Evolutionary conservation across 1,140 invertebrate species (phyloP).

Genomic region (Lucilia sericata): DNA sequence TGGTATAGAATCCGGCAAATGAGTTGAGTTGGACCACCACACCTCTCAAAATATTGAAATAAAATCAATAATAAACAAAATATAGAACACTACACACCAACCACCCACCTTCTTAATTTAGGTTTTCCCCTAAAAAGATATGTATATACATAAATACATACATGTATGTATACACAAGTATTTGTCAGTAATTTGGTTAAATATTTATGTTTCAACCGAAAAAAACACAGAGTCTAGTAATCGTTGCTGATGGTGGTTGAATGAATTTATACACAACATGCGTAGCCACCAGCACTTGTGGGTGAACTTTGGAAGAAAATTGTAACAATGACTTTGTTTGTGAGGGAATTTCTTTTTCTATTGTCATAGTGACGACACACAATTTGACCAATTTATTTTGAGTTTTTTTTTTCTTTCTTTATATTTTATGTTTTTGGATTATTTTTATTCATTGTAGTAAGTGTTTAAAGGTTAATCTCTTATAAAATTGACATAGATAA

Average conservation of each 20-base stretch:
- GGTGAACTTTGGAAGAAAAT: background rate
- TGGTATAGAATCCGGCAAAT: background rate
- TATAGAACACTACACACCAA: background rate
- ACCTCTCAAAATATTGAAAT: background rate
- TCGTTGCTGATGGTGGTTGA: too few relatives aligned
- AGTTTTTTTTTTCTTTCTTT: background rate
- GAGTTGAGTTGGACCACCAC: background rate
- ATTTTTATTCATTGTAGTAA: background rate
- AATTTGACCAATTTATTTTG: background rate
- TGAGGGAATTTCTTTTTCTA: constrained; percentile 9
- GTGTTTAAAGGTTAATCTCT: background rate
- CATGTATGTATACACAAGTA: too few relatives aligned
- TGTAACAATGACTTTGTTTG: background rate
- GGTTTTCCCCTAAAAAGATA: too few relatives aligned
- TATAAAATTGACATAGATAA: too few relatives aligned
- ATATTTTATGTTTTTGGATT: background rate
- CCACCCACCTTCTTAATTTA: too few relatives aligned
- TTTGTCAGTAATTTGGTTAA: too few relatives aligned
- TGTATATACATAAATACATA: too few relatives aligned
- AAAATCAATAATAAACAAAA: constrained; percentile 20
- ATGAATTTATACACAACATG: too few relatives aligned
- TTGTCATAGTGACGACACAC: constrained; percentile 40
- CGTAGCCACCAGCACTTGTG: background rate
- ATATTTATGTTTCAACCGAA: too few relatives aligned
- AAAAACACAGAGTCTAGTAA: too few relatives aligned